phyloP scores from a whole-genome alignment of 2,797 vertebrate species.

The Erethizon dorsatum region DNA sequence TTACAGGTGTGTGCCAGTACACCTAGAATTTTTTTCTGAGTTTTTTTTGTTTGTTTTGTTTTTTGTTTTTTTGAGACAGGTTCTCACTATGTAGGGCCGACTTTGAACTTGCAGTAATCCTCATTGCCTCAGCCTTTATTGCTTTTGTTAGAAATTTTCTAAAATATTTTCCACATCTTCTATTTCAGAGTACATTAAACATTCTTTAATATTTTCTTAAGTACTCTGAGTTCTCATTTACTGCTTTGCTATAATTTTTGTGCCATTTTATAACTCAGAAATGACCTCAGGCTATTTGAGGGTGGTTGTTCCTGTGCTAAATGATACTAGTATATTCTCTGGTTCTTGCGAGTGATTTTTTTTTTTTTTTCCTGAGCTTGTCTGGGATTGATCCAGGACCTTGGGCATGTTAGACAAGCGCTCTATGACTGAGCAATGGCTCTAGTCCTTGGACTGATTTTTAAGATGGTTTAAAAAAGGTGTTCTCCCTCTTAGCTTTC shows the following conservation, averaged over 20 bases:
- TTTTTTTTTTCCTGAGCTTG: neutral
- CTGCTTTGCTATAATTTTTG: neutral
- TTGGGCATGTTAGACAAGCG: neutral
- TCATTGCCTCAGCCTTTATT: neutral
- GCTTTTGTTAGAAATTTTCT: constrained; percentile 63
- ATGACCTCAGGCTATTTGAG: neutral
- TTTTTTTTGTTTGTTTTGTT: neutral
- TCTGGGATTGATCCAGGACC: neutral
- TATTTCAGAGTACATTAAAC: neutral
- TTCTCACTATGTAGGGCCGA: neutral
- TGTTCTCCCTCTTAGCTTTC: neutral
- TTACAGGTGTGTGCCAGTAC: neutral
- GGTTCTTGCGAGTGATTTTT: neutral
- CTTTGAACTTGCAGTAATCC: neutral
- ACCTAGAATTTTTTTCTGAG: neutral
- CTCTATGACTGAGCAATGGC: neutral
- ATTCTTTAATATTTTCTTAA: constrained; percentile 56
- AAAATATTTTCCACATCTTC: constrained; percentile 55
- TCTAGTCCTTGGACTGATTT: neutral
- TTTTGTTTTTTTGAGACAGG: neutral
- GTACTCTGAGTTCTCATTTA: constrained; percentile 20
- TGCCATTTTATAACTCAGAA: constrained; percentile 61
- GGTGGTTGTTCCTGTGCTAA: neutral
- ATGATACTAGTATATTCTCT: neutral
- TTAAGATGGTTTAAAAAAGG: neutral